Percentiles rank a stretch among this genome's conserved stretches.
These are phyloP conservation scores for Andrena marginata DNA, from an alignment of 2,888 invertebrate genomes.

Conservation along the genomic window DNA sequence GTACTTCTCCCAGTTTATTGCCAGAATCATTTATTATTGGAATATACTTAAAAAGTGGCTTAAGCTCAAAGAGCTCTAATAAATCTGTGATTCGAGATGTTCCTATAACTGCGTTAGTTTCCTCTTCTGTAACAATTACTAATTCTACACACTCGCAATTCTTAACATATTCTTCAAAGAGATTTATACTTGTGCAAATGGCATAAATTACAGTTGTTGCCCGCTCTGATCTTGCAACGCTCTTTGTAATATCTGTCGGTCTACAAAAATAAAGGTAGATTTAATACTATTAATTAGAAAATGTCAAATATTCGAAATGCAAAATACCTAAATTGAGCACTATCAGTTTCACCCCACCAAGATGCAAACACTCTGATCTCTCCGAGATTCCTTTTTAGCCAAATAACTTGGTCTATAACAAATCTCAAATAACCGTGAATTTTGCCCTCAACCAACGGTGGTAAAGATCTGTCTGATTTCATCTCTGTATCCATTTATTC, in stretches of 20 bases:
- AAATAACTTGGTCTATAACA: slow-evolving; percentile 81
- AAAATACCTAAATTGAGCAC: slow-evolving; percentile 79
- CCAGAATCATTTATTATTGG: slow-evolving; percentile 78
- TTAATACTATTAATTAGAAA: no score
- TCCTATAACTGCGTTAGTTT: slow-evolving; percentile 75
- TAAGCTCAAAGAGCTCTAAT: slow-evolving; percentile 73
- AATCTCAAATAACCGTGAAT: slow-evolving; percentile 81
- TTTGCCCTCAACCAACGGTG: slow-evolving; percentile 83
- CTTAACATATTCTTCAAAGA: slow-evolving; percentile 82
- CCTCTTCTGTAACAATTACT: slow-evolving; percentile 75
- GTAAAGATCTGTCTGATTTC: slow-evolving; percentile 77
- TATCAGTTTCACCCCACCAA: slow-evolving; percentile 84
- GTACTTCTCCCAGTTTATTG: slow-evolving; percentile 80
- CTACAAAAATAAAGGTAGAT: slow-evolving; percentile 61
- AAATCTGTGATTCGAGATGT: slow-evolving; percentile 77
- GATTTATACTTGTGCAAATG: slow-evolving; percentile 79
- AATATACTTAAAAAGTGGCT: slow-evolving; percentile 77
- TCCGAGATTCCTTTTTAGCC: slow-evolving; percentile 78
- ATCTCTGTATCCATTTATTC: slow-evolving; percentile 77
- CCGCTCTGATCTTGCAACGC: slow-evolving; percentile 56
- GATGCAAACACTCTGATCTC: slow-evolving; percentile 79
- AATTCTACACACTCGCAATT: slow-evolving; percentile 81
- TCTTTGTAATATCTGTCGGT: slow-evolving; percentile 75
- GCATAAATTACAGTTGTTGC: slow-evolving; percentile 77
- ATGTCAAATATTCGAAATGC: background rate